Base-by-base conservation (phyloP, 2,888 invertebrate species). In the Chrysolina oricalcia region DNA sequence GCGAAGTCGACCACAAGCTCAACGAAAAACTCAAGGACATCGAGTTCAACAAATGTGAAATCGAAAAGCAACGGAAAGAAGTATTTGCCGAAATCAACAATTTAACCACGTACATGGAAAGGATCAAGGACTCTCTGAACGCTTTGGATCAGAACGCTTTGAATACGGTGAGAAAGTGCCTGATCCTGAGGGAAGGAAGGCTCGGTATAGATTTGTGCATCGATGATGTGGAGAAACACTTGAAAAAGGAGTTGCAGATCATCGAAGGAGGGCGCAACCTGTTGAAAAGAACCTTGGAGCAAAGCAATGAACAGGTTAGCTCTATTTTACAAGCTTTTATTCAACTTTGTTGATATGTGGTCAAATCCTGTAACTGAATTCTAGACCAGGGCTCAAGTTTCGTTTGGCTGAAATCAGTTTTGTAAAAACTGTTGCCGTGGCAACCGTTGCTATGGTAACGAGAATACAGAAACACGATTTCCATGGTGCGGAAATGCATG, bases 21-120 rank as follows among this genome's bases (percentile, higher is more conserved):
- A 93, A 94, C 83, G 95, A 96, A 88, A 93, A 97, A 81, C 91
- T 97, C 19, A 92, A 93, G 69, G 96, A 97, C 84, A 93, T 97
- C 67, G 93, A 95, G 78, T 97, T 95, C 87, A 93, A 94, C 83
- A 94, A 93, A 83, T 91, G 92, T 8, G 97, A 97, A 87, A 89
- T 97, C 23, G 91, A 94, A 83, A 90, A 91, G 27, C 94, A 96
- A 85, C 92, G 97, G 74, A 93, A 93, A 86, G 94, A 94, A 78
- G 92, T 96, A 13, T 91, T 92, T 67, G 89, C 92, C 48, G 97
- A 97, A 89, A 92, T 95, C 48, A 97, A 97, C 87, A 93, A 93
- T 15, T 88, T 97, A 17, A 88, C 90, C 40, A 91, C 93, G 9
- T 97, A 95, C 87, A 94, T 94, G 83, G 93, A 92, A 59, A 92